Evolutionary conservation across 2,888 invertebrate species (phyloP).

Genomic region (Chaitophorus viminalis): DNA sequence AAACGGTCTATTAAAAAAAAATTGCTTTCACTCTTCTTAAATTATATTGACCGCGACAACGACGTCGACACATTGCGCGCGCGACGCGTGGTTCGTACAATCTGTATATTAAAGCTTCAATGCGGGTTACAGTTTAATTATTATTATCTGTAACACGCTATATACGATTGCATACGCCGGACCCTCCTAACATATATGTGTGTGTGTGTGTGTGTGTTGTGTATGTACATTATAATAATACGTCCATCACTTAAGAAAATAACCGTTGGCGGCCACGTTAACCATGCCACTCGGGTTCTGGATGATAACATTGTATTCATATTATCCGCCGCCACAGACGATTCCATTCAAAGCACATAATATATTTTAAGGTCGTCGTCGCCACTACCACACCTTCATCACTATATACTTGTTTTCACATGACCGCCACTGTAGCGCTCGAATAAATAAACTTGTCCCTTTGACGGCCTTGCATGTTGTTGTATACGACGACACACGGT

Average conservation of each 20-base stretch:
- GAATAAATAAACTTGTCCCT: constrained; percentile 23
- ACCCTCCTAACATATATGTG: constrained; percentile 3
- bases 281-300: neutral
- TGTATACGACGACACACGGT: neutral
- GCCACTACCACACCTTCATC: neutral
- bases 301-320: constrained; percentile 47
- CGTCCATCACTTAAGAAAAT: constrained; percentile 52
- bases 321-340: constrained; percentile 26
- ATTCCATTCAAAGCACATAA: constrained; percentile 19
- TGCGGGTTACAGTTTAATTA: constrained; percentile 55
- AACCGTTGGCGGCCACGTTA: constrained; percentile 8
- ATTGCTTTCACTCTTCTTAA: neutral
- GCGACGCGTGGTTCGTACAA: constrained; percentile 12
- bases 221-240: neutral
- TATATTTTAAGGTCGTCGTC: constrained; percentile 17
- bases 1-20: constrained; percentile 33
- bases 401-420: neutral
- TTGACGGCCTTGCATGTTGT: neutral
- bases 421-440: neutral
- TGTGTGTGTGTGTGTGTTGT: neutral
- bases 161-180: neutral
- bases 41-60: constrained; percentile 20
- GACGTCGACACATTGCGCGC: constrained; percentile 7
- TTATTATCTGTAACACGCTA: constrained; percentile 23
- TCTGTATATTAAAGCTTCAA: constrained; percentile 8